These are phyloP conservation scores for Hoplodrina blanda DNA, from an alignment of 2,888 invertebrate genomes.

Conservation along the genomic window DNA sequence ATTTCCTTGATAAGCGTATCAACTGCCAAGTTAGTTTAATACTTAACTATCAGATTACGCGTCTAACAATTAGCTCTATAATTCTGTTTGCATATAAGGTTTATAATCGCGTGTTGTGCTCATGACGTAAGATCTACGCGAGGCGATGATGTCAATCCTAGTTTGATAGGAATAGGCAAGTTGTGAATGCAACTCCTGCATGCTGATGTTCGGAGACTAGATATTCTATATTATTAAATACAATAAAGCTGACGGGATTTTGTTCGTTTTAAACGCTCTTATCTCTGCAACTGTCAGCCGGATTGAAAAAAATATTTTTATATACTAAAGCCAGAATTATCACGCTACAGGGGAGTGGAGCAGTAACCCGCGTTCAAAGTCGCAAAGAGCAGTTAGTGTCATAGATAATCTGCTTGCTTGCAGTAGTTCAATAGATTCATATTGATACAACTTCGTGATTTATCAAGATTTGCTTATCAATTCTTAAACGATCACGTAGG, in stretches of 20 bases:
- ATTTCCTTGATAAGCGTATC: constrained; percentile 31
- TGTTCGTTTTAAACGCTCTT: too few species aligned
- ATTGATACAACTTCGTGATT: constrained; percentile 16
- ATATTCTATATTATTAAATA: background rate
- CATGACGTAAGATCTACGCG: constrained; percentile 60
- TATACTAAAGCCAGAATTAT: too few species aligned
- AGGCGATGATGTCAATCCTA: constrained; percentile 59
- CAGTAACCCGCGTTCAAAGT: too few species aligned
- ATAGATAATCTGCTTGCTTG: constrained; percentile 2
- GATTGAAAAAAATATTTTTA: too few species aligned
- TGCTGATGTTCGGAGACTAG: constrained; percentile 23
- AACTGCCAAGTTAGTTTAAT: constrained; percentile 32
- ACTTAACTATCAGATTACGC: constrained; percentile 26
- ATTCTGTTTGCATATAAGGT: constrained; percentile 31
- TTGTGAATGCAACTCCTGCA: constrained; percentile 47
- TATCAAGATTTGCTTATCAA: constrained; percentile 12
- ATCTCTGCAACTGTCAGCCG: too few species aligned
- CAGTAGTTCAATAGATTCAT: constrained; percentile 7
- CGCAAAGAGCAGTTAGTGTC: too few species aligned
- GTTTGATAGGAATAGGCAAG: constrained; percentile 51
- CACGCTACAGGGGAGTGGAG: too few species aligned
- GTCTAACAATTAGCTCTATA: constrained; percentile 40
- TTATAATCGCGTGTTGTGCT: constrained; percentile 24
- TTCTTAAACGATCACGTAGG: constrained; percentile 5
- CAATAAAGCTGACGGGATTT: too few species aligned